phyloP scores from a whole-genome alignment of 2,888 invertebrate genomes.

The Synanthedon andrenaeformis region DNA sequence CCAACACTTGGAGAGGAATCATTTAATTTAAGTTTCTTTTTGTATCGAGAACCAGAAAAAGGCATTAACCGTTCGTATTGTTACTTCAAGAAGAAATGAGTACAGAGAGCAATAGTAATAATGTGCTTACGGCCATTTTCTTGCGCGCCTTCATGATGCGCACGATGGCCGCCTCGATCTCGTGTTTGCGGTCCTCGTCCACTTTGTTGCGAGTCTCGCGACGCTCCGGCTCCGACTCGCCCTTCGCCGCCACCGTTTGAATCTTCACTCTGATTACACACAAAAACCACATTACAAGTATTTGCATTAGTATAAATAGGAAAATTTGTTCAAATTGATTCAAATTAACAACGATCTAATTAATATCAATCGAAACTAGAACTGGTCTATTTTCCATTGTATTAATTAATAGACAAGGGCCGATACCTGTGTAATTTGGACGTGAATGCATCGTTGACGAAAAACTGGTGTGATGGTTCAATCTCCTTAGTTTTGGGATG shows the following conservation, averaged over 20 bases:
- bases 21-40: too few relatives aligned
- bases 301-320: background rate
- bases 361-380: too few relatives aligned
- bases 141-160: constrained; percentile 99
- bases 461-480: constrained; percentile 91
- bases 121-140: constrained; percentile 81
- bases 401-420: background rate
- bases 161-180: constrained; percentile 99
- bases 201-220: constrained; percentile 98
- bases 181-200: constrained; percentile 98
- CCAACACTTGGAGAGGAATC: too few relatives aligned
- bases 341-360: too few relatives aligned
- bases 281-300: background rate
- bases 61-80: too few relatives aligned
- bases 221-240: constrained; percentile 99
- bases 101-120: too few relatives aligned
- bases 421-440: constrained; percentile 92
- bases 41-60: too few relatives aligned
- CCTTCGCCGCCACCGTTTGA: constrained; percentile 93
- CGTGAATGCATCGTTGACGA: constrained; percentile 97
- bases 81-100: too few relatives aligned
- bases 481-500: constrained; percentile 98
- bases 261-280: constrained; percentile 81
- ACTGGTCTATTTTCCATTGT: too few relatives aligned
- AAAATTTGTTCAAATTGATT: too few relatives aligned